Percentiles rank a stretch among this genome's conserved stretches.
phyloP scores from a whole-genome alignment of 2,888 invertebrate genomes.

The Euproctis similis region DNA sequence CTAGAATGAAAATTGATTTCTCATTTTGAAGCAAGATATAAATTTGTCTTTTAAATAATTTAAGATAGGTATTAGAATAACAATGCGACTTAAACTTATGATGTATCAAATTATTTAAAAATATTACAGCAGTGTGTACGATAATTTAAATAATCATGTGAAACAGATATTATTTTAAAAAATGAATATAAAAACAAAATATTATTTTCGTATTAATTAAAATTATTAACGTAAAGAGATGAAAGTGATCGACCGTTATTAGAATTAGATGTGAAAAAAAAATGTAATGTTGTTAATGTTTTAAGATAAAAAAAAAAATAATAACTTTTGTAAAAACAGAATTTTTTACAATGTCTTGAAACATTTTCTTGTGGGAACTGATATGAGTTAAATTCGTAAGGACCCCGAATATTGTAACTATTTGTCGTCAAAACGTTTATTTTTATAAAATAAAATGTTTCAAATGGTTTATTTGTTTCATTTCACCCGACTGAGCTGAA shows the following conservation, averaged over 20 bases:
- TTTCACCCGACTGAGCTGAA: no score
- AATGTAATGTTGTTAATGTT: slow-evolving; percentile 78
- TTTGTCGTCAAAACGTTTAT: slow-evolving; percentile 78
- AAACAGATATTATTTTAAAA: no score
- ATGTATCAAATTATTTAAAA: no score
- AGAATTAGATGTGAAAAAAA: slow-evolving; percentile 72
- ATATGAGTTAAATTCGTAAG: slow-evolving; percentile 64
- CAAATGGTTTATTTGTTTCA: slow-evolving; percentile 36
- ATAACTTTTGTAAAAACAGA: slow-evolving; percentile 82
- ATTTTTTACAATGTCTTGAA: slow-evolving; percentile 82
- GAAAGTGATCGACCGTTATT: slow-evolving; percentile 72
- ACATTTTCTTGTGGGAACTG: slow-evolving; percentile 74
- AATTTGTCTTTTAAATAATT: no score
- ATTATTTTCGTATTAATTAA: slow-evolving; percentile 67
- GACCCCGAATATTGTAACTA: slow-evolving; percentile 75
- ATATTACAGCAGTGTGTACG: slow-evolving; percentile 18
- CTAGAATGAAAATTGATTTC: no score
- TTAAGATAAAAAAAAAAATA: slow-evolving; percentile 77
- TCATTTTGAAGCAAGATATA: no score
- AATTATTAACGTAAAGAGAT: slow-evolving; percentile 39
- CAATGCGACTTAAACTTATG: no score
- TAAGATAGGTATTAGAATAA: no score
- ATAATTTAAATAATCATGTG: no score
- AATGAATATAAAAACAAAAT: slow-evolving; percentile 14
- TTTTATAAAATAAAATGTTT: slow-evolving; percentile 77